Conservation (phyloP, 1,140 invertebrate genomes). For the Lepidostoma basale region DNA sequence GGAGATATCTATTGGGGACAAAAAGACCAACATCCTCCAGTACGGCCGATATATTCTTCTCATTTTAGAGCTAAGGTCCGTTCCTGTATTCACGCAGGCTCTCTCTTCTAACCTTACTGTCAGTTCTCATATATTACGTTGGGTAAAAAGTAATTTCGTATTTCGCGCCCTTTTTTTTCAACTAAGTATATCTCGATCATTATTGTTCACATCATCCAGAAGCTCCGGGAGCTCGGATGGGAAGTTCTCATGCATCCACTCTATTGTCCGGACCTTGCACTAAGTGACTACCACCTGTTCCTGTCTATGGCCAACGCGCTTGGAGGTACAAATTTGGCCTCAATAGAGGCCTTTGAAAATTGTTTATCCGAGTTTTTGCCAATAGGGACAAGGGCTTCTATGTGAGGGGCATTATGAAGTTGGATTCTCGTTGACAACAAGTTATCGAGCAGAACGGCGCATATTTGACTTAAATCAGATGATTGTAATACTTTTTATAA, state of each 20-base stretch:
- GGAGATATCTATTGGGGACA: too few relatives aligned
- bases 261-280: not conserved
- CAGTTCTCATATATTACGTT: too few relatives aligned
- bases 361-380: slow-evolving; percentile 1
- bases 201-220: too few relatives aligned
- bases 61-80: too few relatives aligned
- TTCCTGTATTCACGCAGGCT: too few relatives aligned
- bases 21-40: too few relatives aligned
- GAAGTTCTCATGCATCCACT: not conserved
- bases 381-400: too few relatives aligned
- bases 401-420: too few relatives aligned
- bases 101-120: too few relatives aligned
- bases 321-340: not conserved
- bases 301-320: not conserved
- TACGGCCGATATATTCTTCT: too few relatives aligned
- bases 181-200: not conserved
- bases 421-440: too few relatives aligned
- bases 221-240: slow-evolving; percentile 2
- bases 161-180: not conserved
- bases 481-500: not conserved
- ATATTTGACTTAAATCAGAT: not conserved
- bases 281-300: not conserved
- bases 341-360: slow-evolving; percentile 1
- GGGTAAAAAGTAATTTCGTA: not conserved
- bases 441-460: too few relatives aligned